phyloP scores from a whole-genome alignment of 1,140 invertebrate species.

The Dysdera silvatica region DNA sequence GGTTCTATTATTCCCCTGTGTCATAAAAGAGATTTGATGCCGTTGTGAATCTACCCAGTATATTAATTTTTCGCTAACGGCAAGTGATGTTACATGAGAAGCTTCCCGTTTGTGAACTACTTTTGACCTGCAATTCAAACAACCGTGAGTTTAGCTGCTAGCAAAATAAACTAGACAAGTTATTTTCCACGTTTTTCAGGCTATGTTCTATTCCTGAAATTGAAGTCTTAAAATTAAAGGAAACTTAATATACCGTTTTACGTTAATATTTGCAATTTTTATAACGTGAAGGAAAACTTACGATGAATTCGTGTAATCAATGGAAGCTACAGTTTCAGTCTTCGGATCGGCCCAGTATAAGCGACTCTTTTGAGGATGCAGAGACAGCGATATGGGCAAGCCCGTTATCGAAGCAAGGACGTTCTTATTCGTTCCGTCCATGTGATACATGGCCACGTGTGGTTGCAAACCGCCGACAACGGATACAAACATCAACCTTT shows the following conservation, averaged over 20 bases:
- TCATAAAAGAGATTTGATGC: background rate
- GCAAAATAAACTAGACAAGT: too few species aligned
- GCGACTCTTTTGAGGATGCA: constrained; percentile 8
- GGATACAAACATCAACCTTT: constrained; percentile 29
- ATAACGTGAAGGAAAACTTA: too few species aligned
- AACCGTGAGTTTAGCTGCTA: too few species aligned
- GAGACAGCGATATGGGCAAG: constrained; percentile 15
- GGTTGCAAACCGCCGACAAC: constrained; percentile 17
- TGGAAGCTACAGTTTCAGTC: constrained; percentile 15
- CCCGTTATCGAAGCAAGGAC: background rate
- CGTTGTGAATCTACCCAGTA: constrained; percentile 45
- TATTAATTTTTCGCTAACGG: constrained; percentile 40
- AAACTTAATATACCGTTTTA: too few species aligned
- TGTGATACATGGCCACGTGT: constrained; percentile 18
- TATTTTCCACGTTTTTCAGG: too few species aligned
- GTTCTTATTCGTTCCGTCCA: constrained; percentile 29
- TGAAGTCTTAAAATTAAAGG: too few species aligned
- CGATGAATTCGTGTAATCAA: constrained; percentile 15
- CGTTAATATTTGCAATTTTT: too few species aligned
- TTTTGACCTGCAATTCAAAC: too few species aligned
- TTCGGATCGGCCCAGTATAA: constrained; percentile 33
- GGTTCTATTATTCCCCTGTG: background rate
- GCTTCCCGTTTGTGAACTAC: too few species aligned
- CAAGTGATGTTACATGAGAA: constrained; percentile 39
- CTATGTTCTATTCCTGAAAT: too few species aligned